These are phyloP conservation scores for Cichlasoma orientale DNA, from an alignment of 2,797 vertebrate species.

Conservation along the genomic window DNA sequence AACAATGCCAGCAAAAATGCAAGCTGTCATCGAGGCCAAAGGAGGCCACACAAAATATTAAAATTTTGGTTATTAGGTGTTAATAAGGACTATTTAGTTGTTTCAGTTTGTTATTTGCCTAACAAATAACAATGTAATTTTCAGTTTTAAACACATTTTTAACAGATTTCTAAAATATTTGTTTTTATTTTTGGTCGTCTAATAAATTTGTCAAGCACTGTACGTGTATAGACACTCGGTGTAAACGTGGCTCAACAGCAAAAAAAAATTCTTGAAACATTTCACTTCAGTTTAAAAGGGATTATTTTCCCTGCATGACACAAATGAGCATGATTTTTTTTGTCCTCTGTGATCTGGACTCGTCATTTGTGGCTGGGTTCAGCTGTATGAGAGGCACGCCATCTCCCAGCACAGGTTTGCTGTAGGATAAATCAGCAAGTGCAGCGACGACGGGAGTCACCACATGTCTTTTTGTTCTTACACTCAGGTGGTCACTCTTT, in stretches of 20 bases:
- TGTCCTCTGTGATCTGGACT: constrained; percentile 9
- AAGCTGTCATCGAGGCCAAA: background rate
- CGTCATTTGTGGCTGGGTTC: constrained; percentile 3
- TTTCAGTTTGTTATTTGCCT: background rate
- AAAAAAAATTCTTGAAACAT: background rate
- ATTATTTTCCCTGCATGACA: constrained; percentile 45
- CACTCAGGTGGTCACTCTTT: constrained; percentile 19
- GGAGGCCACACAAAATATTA: background rate
- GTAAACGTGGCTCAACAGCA: no score
- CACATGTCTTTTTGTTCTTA: constrained; percentile 37
- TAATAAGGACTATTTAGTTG: background rate
- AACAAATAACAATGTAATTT: background rate
- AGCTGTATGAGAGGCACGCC: constrained; percentile 19
- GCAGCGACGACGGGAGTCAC: constrained; percentile 20
- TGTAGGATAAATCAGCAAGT: constrained; percentile 1
- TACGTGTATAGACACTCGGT: constrained; percentile 20
- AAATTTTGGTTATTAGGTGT: background rate
- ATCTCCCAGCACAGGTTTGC: background rate
- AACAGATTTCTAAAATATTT: background rate
- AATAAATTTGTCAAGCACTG: background rate
- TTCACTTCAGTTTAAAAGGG: constrained; percentile 37
- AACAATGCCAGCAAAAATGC: background rate
- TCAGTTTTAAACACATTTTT: background rate
- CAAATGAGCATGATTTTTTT: constrained; percentile 43
- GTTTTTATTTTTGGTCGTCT: no score